Conservation (phyloP, 1,140 invertebrate genomes). For the Drosophila fuyamai region DNA sequence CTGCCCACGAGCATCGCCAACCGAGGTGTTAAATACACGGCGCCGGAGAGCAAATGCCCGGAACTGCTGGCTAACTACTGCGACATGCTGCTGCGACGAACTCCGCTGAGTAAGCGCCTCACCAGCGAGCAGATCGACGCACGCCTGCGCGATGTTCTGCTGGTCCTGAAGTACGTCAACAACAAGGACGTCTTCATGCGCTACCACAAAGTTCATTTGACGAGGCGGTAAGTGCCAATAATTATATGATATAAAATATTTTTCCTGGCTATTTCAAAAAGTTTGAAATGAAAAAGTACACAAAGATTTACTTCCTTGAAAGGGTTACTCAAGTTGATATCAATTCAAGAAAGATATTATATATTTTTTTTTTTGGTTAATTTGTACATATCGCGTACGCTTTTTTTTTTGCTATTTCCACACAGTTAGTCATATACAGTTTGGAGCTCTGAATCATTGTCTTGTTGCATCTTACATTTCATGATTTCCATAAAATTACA, state of each 20-base stretch:
- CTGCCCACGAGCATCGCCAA: slow-evolving; percentile 87
- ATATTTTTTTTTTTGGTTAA: not conserved
- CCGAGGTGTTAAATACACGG: slow-evolving; percentile 87
- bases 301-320: too few relatives aligned
- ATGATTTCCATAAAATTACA: slow-evolving; percentile 6
- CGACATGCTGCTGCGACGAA: slow-evolving; percentile 99
- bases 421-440: too few relatives aligned
- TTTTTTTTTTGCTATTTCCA: too few relatives aligned
- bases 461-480: not conserved
- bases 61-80: slow-evolving; percentile 99
- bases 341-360: not conserved
- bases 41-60: slow-evolving; percentile 98
- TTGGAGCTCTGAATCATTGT: not conserved
- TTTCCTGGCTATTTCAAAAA: too few relatives aligned
- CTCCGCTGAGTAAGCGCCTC: slow-evolving; percentile 97
- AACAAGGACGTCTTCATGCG: slow-evolving; percentile 99
- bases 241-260: not conserved
- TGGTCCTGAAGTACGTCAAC: slow-evolving; percentile 99
- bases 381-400: too few relatives aligned
- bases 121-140: slow-evolving; percentile 99
- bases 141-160: slow-evolving; percentile 95
- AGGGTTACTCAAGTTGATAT: not conserved
- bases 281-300: too few relatives aligned
- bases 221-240: slow-evolving; percentile 90
- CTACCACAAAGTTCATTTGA: slow-evolving; percentile 99